Evolutionary conservation across 2,888 invertebrate genomes (phyloP).

Genomic region (Adineta ricciae): DNA sequence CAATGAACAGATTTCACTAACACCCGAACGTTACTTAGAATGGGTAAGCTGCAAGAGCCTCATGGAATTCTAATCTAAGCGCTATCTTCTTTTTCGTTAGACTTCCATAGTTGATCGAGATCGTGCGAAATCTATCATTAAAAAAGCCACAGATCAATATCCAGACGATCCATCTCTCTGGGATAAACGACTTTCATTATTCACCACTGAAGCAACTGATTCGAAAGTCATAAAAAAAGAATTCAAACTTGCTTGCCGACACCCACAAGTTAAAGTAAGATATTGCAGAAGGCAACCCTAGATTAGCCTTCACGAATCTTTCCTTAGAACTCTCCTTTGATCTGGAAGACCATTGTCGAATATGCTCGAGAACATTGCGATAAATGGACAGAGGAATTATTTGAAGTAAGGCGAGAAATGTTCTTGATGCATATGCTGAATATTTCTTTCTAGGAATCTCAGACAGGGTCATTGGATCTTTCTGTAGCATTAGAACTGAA

Average conservation of each 20-base stretch:
- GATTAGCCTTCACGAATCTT: too few species aligned
- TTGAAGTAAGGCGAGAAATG: constrained; percentile 17
- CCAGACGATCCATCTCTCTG: neutral
- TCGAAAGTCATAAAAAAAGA: neutral
- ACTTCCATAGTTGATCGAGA: neutral
- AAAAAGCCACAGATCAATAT: neutral
- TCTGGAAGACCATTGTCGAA: constrained; percentile 18
- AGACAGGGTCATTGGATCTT: constrained; percentile 6
- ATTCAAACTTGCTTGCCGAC: neutral
- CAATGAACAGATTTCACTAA: neutral
- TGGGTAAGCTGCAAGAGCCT: neutral
- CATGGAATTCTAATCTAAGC: neutral
- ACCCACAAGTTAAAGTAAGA: neutral
- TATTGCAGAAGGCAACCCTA: too few species aligned
- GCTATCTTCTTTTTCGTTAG: neutral
- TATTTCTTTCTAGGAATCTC: neutral
- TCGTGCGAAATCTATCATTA: neutral
- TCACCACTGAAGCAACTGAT: neutral
- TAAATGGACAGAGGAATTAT: constrained; percentile 24
- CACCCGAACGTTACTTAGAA: constrained; percentile 1
- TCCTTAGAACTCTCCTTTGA: neutral
- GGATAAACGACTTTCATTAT: neutral
- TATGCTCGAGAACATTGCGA: neutral
- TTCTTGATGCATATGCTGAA: neutral
- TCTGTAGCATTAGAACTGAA: constrained; percentile 19